These are phyloP conservation scores for Drosophila albomicans DNA, from an alignment of 1,140 invertebrate species.

Conservation along the genomic window DNA sequence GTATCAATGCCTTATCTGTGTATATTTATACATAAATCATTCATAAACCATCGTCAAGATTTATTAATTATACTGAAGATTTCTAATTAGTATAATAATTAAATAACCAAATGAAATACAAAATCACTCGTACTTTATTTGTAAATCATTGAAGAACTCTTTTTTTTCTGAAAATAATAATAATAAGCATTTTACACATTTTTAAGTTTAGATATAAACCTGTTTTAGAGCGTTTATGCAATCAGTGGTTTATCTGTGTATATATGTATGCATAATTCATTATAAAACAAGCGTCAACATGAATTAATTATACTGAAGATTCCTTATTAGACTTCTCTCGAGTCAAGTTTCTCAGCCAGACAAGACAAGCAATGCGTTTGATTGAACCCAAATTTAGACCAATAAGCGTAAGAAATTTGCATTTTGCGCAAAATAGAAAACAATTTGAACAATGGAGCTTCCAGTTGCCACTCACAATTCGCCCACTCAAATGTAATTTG, in stretches of 20 bases:
- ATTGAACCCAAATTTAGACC: conserved; percentile 36
- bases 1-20: too few species aligned
- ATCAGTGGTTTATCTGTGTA: too few species aligned
- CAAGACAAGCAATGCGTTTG: conserved; percentile 17
- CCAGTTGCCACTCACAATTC: not conserved
- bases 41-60: too few species aligned
- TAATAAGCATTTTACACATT: not conserved
- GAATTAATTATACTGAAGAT: too few species aligned
- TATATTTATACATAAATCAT: too few species aligned
- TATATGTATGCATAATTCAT: too few species aligned
- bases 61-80: too few species aligned
- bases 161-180: not conserved
- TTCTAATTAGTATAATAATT: not conserved
- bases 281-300: too few species aligned
- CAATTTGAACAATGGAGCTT: conserved; percentile 38
- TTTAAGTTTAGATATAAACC: too few species aligned
- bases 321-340: not conserved
- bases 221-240: too few species aligned
- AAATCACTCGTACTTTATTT: not conserved
- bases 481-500: conserved; percentile 73
- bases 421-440: conserved; percentile 44
- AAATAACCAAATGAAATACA: too few species aligned
- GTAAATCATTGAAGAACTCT: not conserved
- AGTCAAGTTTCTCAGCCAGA: conserved; percentile 1
- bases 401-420: conserved; percentile 44